Base-by-base conservation (phyloP, 64 coral and sea anemone species). In the Dendrophyllia cribrosa region DNA sequence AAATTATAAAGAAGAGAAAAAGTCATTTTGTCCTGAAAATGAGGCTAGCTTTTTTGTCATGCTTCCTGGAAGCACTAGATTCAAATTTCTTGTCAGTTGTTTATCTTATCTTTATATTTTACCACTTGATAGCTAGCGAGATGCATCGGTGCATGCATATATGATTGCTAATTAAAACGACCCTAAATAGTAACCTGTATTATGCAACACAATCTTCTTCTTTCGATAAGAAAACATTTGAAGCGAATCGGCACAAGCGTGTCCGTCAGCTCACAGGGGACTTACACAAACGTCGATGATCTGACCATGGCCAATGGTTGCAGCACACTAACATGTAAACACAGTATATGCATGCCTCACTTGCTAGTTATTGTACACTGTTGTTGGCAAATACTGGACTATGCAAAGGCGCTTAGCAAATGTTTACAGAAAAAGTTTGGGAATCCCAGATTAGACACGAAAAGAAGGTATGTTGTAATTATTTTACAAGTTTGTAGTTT, bases 351-450 rank as follows among this genome's bases (percentile, higher is more conserved):
- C 22, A 25, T 70, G 67, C 67, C 7, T 70, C 12, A 70, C 23
- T 24, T 24, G 43, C 34, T 9, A 72, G 26, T 72, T 14, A 15
- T 72, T 72, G 70, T 72, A 44, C 2, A 58, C 55, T 34, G 34
- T 34, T 58, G 7, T 72, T 72, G 70, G 43, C 8, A 72, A 45
- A 72, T 72, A 72, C 70, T 72, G 70, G 70, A 72, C 70, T 72
- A 43, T 72, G 26, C 43, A 8, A 3, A 24, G 9, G 70, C 26
- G 21, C 66, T 34, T 34, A 69, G 66, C 43, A 72, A 72, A 72
- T 72, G 70, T 72, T 44, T 44, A 72, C 70, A 72, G 34, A 72
- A 11, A 72, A 72, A 72, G 25, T 72, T 72, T 45, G 70, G 26
- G 43, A 1, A 72, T 15, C 22, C 25, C 13, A 72, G 23, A 70